Evolutionary conservation across 2,113 vertebrate species (phyloP).

Genomic region (Tapirus terrestris): DNA sequence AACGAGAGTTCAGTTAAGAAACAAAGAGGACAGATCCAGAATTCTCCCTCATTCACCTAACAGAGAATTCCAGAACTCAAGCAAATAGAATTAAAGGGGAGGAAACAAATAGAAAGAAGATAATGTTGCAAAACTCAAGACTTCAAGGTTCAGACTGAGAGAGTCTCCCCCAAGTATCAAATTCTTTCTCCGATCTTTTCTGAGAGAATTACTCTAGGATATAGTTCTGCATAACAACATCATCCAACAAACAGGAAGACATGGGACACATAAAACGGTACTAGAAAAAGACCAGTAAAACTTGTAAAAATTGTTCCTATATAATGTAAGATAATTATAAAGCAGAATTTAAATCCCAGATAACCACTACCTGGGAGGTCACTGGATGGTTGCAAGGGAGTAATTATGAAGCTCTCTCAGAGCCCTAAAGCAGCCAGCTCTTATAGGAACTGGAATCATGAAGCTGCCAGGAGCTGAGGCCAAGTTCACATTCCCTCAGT

Average conservation of each 20-base stretch:
- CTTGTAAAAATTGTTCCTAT: not conserved
- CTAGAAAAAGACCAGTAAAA: not conserved
- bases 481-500: not conserved
- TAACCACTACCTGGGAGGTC: not conserved
- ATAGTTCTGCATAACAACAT: not conserved
- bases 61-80: not conserved
- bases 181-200: not conserved
- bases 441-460: not conserved
- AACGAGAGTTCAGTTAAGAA: not conserved
- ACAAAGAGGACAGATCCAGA: not conserved
- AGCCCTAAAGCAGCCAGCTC: not conserved
- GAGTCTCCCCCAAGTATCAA: not conserved
- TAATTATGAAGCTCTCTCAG: not conserved
- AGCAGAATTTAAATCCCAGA: not conserved
- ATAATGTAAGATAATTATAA: not conserved
- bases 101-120: not conserved
- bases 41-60: not conserved
- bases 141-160: not conserved
- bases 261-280: not conserved
- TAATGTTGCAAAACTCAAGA: not conserved
- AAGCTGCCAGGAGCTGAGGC: not conserved
- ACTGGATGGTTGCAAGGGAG: not conserved
- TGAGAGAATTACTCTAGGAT: not conserved
- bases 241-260: not conserved
- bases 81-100: not conserved